Base-by-base conservation (phyloP, 2,888 invertebrate species). In the Acleris holmiana region DNA sequence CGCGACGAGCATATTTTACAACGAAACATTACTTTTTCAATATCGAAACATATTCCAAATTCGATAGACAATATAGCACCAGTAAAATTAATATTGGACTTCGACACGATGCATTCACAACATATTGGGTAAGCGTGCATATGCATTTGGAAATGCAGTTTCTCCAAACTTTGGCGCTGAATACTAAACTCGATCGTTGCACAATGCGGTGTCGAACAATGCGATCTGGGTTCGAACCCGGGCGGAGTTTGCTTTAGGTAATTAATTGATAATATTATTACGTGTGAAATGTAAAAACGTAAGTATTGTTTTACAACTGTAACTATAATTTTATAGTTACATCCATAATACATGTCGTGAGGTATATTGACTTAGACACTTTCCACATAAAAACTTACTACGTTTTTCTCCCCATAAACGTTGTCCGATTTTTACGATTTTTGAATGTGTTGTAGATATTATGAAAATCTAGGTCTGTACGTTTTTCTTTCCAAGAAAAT, bases 71-170 rank as follows among this genome's bases (percentile, higher is more conserved):
- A 44, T 44, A 44, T 5, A n/a, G 6, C n/a, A 41, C 15, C 41
- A 44, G 44, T 17, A 47, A 18, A 18, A 49, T 49, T 51, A 51
- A 51, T 51, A 53, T 40, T 40, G n/a, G 40, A 19, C 40, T 53
- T 40, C 21, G 19, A 21, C 40, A 40, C 35, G 18, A 53, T 49
- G 48, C 48, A 61, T 61, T 41, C 13, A 55, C 51, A 40, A 41
- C 47, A 47, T 41, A 48, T 29, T 51, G 17, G 40, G 46, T 61
- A 17, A 48, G 54, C 48, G 41, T 21, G 51, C 40, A 40, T 55
- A 41, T 55, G 61, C 61, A 61, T 55, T 61, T 23, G 41, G 48
- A 61, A 61, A 55, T 55, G 18, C 25, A 25, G 48, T 55, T 49
- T 5, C 18, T 6, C 8, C 23, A 55, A 61, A 61, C 41, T 61